These are phyloP conservation scores for Hirtodrosophila confusa DNA, from an alignment of 2,888 invertebrate species.

Conservation along the genomic window DNA sequence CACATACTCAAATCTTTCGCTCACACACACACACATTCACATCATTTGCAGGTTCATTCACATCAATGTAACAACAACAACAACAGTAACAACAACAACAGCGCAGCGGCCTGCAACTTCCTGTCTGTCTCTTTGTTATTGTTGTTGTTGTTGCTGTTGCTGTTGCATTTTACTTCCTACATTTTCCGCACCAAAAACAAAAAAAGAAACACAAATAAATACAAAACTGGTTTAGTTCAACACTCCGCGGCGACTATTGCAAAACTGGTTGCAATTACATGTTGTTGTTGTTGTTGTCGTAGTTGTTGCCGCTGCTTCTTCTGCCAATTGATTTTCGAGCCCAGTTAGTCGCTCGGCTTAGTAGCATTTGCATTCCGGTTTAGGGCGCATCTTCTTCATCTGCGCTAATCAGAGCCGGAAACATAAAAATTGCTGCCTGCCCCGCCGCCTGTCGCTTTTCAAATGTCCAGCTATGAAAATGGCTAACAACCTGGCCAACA, in stretches of 20 bases:
- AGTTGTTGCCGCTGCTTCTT: slow-evolving; percentile 16
- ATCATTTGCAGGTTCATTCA: slow-evolving; percentile 53
- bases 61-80: slow-evolving; percentile 35
- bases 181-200: slow-evolving; percentile 62
- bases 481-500: slow-evolving; percentile 56
- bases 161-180: slow-evolving; percentile 74
- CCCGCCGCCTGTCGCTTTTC: slow-evolving; percentile 19
- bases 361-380: slow-evolving; percentile 74
- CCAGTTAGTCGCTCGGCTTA: slow-evolving; percentile 45
- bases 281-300: slow-evolving; percentile 27
- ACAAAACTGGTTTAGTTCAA: slow-evolving; percentile 71
- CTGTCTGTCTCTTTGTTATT: slow-evolving; percentile 59
- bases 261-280: slow-evolving; percentile 65
- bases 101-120: slow-evolving; percentile 56
- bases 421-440: slow-evolving; percentile 69
- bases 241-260: slow-evolving; percentile 58
- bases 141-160: slow-evolving; percentile 33
- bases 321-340: slow-evolving; percentile 71
- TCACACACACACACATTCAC: slow-evolving; percentile 16
- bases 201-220: slow-evolving; percentile 36
- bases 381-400: slow-evolving; percentile 35
- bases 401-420: slow-evolving; percentile 76
- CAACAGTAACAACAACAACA: slow-evolving; percentile 4
- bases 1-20: slow-evolving; percentile 1
- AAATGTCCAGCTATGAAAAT: slow-evolving; percentile 56